These are phyloP conservation scores for Chrysaora quinquecirrha DNA, from an alignment of 30 jellyfish, hydroid and myxozoan species.

Conservation along the genomic window DNA sequence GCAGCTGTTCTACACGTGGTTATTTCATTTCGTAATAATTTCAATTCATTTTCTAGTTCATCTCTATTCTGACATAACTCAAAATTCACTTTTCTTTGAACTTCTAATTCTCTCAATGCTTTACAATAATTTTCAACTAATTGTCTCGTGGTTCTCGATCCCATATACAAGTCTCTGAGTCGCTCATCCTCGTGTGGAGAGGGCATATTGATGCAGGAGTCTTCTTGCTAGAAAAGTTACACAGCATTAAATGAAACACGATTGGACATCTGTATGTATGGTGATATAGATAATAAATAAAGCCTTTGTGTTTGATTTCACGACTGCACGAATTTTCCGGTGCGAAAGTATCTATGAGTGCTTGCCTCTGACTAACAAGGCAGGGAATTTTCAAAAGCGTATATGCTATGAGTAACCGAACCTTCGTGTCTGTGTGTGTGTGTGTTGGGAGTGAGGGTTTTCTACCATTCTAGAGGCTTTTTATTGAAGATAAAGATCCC, in stretches of 20 bases:
- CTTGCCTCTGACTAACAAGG: no score
- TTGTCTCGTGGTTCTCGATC: slow-evolving; percentile 18
- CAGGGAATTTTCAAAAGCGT: no score
- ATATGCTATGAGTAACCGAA: no score
- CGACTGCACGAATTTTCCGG: not conserved
- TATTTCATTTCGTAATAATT: not conserved
- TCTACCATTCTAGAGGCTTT: no score
- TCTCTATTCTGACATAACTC: slow-evolving; percentile 2
- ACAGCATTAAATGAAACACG: no score
- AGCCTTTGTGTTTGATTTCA: no score
- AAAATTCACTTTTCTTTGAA: not conserved
- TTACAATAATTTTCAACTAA: slow-evolving; percentile 34
- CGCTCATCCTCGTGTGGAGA: not conserved
- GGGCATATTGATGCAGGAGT: not conserved
- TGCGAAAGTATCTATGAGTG: not conserved
- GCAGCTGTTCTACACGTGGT: not conserved
- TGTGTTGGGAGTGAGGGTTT: no score
- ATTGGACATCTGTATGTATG: no score
- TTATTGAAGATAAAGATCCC: no score
- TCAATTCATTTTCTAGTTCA: slow-evolving; percentile 9
- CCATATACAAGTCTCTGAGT: not conserved
- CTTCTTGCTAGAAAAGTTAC: not conserved
- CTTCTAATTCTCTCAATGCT: slow-evolving; percentile 37
- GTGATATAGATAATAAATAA: no score
- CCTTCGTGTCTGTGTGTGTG: no score